Base-by-base conservation (phyloP, 2,888 invertebrate species). In the Tenthredo amoena region DNA sequence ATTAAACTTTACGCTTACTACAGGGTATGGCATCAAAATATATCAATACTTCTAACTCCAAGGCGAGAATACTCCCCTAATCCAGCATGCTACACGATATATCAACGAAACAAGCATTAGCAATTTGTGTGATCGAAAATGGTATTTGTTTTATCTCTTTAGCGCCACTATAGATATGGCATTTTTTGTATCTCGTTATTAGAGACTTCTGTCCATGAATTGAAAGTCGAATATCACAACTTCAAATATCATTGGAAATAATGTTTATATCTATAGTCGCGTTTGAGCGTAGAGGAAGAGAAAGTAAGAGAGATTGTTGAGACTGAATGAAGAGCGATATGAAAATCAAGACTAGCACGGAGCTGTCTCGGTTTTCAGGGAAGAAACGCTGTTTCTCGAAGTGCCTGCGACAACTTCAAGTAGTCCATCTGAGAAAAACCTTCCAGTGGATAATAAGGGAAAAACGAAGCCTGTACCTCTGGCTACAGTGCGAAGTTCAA, bases 381-480 rank as follows among this genome's bases (percentile, higher is more conserved):
- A 93, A 90, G 92, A 93, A 89, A 91, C 90, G 50, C 87, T 92
- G 81, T 87, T 91, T 87, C 87, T 93, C 72, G 92, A 93, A 88
- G 87, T 92, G 74, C 88, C 91, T 12, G 85, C 89, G 9, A 34
- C 83, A 21, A 43, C 83, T 47, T 65, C 71, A 2, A 65, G 26
- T 31, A 68, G 18, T 34, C 18, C 43, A 47, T 62, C 68, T 3
- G 47, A 31, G 47, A 83, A 68, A 37, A 81, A 86, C 12, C 40
- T 84, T 37, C 62, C 87, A 37, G 21, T 87, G 85, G 86, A 88
- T 40, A 84, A 26, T 12, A 85, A 40, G 72, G 26, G 31, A 21
- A 43, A 18, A 31, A 18, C 87, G 4, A 93, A 92, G 50, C 89
- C 92, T 0, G 86, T 93, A 15, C 93, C 93, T 0, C 5, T 90